Percentiles rank a stretch among this genome's conserved stretches.
Conservation (phyloP, 2,797 vertebrate genomes). For the Muscicapa comitata region DNA sequence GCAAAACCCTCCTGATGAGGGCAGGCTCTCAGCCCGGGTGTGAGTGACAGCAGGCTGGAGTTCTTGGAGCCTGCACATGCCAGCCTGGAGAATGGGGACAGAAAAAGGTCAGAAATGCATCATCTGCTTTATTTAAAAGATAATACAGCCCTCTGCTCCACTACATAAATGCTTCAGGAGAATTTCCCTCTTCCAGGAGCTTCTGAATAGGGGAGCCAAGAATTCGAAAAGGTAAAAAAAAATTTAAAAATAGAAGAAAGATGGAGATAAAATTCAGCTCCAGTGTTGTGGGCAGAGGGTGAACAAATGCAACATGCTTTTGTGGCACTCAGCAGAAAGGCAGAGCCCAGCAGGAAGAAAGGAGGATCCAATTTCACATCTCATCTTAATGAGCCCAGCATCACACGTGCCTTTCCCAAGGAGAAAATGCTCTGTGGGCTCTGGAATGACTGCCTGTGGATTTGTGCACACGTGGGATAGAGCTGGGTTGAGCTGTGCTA, state of each 20-base stretch:
- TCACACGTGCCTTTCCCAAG: not conserved
- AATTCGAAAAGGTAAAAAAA: not conserved
- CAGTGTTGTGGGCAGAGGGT: accelerated
- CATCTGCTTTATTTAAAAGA: not conserved
- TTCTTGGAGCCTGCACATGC: not conserved
- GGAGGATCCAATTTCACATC: not conserved
- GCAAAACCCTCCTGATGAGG: not conserved
- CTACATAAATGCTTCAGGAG: not conserved
- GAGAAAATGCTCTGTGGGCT: not conserved
- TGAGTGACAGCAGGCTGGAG: not conserved
- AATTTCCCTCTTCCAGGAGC: not conserved
- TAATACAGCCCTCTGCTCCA: not conserved
- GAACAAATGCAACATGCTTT: not conserved
- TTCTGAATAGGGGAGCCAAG: not conserved
- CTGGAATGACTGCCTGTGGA: not conserved
- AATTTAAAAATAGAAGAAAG: not conserved
- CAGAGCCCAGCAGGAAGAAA: not conserved
- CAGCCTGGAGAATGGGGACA: not conserved
- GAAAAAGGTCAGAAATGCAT: not conserved
- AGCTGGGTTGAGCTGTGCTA: not conserved
- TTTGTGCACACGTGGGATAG: not conserved
- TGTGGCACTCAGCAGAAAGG: not conserved
- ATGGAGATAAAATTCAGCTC: not conserved
- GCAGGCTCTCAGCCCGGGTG: not conserved
- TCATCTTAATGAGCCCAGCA: not conserved